Percentiles rank a stretch among this genome's conserved stretches.
Conservation (phyloP, 2,797 vertebrate genomes). For the Scolopax bukidnonensis region DNA sequence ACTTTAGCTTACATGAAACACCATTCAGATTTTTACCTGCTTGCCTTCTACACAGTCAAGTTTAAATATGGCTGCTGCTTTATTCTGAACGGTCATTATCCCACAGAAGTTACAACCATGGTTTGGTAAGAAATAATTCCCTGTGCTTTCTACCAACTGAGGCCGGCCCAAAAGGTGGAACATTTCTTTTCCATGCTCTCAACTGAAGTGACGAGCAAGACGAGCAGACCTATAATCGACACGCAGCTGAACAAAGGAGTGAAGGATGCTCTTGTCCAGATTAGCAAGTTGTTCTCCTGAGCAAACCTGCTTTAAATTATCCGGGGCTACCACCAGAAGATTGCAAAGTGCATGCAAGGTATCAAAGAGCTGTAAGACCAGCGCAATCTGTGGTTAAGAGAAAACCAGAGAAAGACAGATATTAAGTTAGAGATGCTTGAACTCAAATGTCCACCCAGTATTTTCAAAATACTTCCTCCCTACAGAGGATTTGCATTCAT, state of each 20-base stretch:
- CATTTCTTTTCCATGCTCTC: conserved; percentile 66
- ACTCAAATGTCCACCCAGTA: neutral
- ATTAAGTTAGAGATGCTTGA: neutral
- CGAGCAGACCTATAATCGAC: conserved; percentile 95
- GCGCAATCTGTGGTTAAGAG: conserved; percentile 84
- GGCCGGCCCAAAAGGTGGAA: conserved; percentile 31
- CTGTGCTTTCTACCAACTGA: conserved; percentile 69
- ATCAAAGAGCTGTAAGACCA: conserved; percentile 98
- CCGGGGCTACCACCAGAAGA: conserved; percentile 97
- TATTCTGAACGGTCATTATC: conserved; percentile 59
- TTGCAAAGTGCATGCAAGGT: conserved; percentile 99
- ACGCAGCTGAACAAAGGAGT: conserved; percentile 97
- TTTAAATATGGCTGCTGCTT: conserved; percentile 73
- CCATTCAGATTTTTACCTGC: neutral
- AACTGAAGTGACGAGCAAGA: conserved; percentile 98
- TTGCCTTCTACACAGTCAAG: neutral
- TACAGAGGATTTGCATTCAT: neutral
- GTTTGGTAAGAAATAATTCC: conserved; percentile 57
- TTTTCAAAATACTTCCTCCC: neutral
- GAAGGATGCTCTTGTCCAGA: conserved; percentile 97
- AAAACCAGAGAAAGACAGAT: neutral
- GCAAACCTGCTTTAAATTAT: conserved; percentile 99
- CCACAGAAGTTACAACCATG: conserved; percentile 31
- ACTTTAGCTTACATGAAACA: conserved; percentile 21
- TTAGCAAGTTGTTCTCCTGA: conserved; percentile 98